Base-by-base conservation (phyloP, 2,797 vertebrate genomes). In the Threskiornis aethiopicus region DNA sequence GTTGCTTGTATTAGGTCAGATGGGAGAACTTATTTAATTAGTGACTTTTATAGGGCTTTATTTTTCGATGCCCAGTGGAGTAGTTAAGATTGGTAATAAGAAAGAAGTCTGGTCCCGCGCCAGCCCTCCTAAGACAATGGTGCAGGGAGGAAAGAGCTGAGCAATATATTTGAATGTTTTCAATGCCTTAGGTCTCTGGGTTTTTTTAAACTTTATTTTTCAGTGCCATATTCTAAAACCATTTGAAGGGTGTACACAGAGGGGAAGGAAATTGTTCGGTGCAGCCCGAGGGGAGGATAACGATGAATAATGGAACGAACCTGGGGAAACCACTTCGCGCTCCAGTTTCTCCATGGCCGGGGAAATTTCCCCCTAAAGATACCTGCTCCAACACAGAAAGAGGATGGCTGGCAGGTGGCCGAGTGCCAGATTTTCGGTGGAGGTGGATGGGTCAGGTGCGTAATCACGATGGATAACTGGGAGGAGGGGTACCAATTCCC, bases 1-100 rank as follows among this genome's bases (percentile, higher is more conserved):
- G 93, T 90, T 96, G 91, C 93, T 94, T 96, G 85, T 95, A 90
- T 91, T 90, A 95, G 93, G 95, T 97, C 95, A 97, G 77, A 96
- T 96, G 94, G 89, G 97, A 96, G 95, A 96, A 96, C 92, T 92
- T 96, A 97, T 89, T 89, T 97, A 94, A 96, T 97, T 96, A 97
- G 95, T 96, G 89, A 96, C 94, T 95, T 97, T 96, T 96, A 97
- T 97, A 95, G 93, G 85, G 89, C 94, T 97, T 92, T 97, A 89
- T 95, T 97, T 96, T 95, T 96, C 46, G 59, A 93, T 90, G 88
- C 92, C 89, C 96, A 89, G 93, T 72, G 95, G 95, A 97, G 84
- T 94, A 94, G 91, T 96, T 94, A 95, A 90, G 96, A 96, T 91
- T 82, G 95, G 83, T 92, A 97, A 97, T 97, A 97, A 97, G 93